Percentiles rank a stretch among this genome's conserved stretches.
phyloP scores from a whole-genome alignment of 2,797 vertebrate species.

The Hydrophis major region DNA sequence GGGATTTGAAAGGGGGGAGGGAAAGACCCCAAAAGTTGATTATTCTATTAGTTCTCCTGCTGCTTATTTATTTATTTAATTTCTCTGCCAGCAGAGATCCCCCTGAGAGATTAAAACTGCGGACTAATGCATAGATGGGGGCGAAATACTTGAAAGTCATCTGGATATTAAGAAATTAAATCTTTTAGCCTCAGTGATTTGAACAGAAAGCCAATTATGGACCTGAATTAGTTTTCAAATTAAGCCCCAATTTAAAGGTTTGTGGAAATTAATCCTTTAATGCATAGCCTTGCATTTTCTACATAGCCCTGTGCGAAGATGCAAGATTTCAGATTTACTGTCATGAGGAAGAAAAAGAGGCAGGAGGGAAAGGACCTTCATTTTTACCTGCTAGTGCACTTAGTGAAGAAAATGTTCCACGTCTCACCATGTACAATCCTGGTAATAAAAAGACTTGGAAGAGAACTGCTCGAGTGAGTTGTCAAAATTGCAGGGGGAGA shows the following conservation, averaged over 20 bases:
- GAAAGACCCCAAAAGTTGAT: slow-evolving; percentile 40
- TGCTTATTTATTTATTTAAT: slow-evolving; percentile 70
- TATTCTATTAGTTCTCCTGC: slow-evolving; percentile 62
- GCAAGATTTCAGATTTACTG: slow-evolving; percentile 35
- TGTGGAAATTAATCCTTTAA: slow-evolving; percentile 91
- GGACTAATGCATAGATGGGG: slow-evolving; percentile 72
- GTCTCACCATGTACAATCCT: slow-evolving; percentile 48
- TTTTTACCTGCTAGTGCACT: slow-evolving; percentile 62
- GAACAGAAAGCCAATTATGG: slow-evolving; percentile 96
- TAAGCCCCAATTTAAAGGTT: slow-evolving; percentile 92
- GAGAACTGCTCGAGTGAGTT: background rate
- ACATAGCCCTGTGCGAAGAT: slow-evolving; percentile 72
- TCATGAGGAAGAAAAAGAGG: background rate
- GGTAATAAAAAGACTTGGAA: background rate
- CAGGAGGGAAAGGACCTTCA: background rate
- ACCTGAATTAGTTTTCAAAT: slow-evolving; percentile 97
- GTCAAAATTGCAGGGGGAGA: background rate
- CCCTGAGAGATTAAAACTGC: slow-evolving; percentile 68
- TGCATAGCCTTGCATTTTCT: slow-evolving; percentile 71
- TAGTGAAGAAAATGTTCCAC: slow-evolving; percentile 61
- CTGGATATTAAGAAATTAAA: slow-evolving; percentile 92
- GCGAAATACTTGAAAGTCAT: slow-evolving; percentile 80
- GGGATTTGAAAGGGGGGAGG: slow-evolving; percentile 26
- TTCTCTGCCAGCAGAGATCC: slow-evolving; percentile 66
- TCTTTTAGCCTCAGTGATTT: slow-evolving; percentile 91